Evolutionary conservation across 1,140 invertebrate genomes (phyloP).

Genomic region (Chrysopa pallens): DNA sequence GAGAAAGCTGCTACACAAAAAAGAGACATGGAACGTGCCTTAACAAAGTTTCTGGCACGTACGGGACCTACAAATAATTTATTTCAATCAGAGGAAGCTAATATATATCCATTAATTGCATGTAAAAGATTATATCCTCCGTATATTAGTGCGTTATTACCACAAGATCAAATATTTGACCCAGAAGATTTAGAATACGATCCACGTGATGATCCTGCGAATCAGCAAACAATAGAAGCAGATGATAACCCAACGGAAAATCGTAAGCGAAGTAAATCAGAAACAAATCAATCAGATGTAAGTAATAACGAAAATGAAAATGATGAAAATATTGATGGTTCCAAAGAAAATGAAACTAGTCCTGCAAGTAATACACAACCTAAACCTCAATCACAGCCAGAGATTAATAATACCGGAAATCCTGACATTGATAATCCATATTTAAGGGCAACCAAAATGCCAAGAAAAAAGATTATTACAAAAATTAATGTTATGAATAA

Average conservation of each 20-base stretch:
- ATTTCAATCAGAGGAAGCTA: constrained; percentile 74
- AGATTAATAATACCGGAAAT: constrained; percentile 28
- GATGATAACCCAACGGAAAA: constrained; percentile 29
- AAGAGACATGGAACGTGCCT: constrained; percentile 78
- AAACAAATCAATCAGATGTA: constrained; percentile 3
- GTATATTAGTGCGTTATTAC: constrained; percentile 71
- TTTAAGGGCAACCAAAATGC: constrained; percentile 60
- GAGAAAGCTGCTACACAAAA: constrained; percentile 89
- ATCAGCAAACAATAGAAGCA: constrained; percentile 28
- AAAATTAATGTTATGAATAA: background rate
- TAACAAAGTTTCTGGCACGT: constrained; percentile 88
- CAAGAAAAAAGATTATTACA: constrained; percentile 21
- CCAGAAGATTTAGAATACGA: constrained; percentile 76
- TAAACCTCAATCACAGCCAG: background rate
- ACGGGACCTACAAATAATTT: constrained; percentile 82
- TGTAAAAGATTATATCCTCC: constrained; percentile 65
- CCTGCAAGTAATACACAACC: constrained; percentile 3
- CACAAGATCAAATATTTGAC: constrained; percentile 89
- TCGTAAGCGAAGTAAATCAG: constrained; percentile 29
- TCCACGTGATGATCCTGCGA: constrained; percentile 38
- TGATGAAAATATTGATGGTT: constrained; percentile 7
- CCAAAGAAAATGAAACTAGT: constrained; percentile 5
- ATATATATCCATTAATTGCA: constrained; percentile 74
- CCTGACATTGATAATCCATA: constrained; percentile 75
- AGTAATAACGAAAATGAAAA: constrained; percentile 3